Base-by-base conservation (phyloP, 1,140 invertebrate species). In the Zaprionus inermis region DNA sequence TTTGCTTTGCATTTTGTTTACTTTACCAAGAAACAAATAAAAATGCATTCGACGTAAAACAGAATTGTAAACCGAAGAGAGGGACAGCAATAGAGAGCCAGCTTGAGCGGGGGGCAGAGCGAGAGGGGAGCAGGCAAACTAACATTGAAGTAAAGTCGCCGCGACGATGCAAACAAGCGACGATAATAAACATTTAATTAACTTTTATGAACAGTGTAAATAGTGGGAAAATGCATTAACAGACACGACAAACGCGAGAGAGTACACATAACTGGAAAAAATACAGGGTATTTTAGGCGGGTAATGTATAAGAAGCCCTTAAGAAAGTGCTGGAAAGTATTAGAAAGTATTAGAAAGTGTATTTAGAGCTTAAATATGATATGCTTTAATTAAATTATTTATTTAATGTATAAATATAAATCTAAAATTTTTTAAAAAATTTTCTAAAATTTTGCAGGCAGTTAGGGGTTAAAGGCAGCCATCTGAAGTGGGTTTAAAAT, bases 101-200 rank as follows among this genome's bases (percentile, higher is more conserved):
- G 22, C 18, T 7, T 30, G 24, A 12, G 4, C 2, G n/a, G 11
- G 38, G 14, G 9, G 6, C 18, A 36, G n/a, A 54, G 44, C 5
- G 2, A 11, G 22, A 16, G 9, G 56, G 54, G 41, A n/a, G 46
- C n/a, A n/a, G 24, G 24, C 36, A 51, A 68, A 63, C 22, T 44
- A 44, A 72, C 28, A 51, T 52, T 52, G 46, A 38, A 61, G 56
- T 60, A 34, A 76, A 72, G 61, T 55, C 46, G 57, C 58, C 55
- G 68, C 61, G 60, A 18, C 44, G 55, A 68, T 59, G 59, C 60
- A 70, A 70, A 66, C 74, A 74, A 70, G 52, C 38, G 51, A 63
- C 66, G 67, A 67, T 89, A 81, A 81, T 89, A 89, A 89, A 89
- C 82, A 90, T 89, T 89, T 89, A 89, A 89, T 89, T 89, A 89